Percentiles rank a stretch among this genome's conserved stretches.
Evolutionary conservation across 1,140 invertebrate genomes (phyloP).

Genomic region (Bombus waltoni): DNA sequence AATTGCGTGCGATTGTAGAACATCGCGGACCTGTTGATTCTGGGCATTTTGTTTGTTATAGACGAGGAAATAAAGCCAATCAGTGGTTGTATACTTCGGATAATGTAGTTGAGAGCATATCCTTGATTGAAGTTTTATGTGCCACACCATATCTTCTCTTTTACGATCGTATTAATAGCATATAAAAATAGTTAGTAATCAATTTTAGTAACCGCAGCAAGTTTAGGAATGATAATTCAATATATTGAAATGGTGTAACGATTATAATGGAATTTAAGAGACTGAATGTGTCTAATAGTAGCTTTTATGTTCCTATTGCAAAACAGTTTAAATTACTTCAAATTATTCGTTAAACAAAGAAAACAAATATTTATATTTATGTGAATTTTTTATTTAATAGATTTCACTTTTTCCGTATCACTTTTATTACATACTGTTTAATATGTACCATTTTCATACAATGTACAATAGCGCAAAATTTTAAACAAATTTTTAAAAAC

Average conservation of each 20-base stretch:
- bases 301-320: neutral
- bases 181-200: slow-evolving; percentile 58
- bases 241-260: neutral
- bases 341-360: neutral
- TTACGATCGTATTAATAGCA: slow-evolving; percentile 76
- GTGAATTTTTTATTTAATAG: neutral
- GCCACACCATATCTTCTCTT: slow-evolving; percentile 80
- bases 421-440: neutral
- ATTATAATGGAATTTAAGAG: slow-evolving; percentile 38
- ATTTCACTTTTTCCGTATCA: neutral
- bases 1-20: slow-evolving; percentile 92
- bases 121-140: slow-evolving; percentile 76
- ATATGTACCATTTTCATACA: neutral
- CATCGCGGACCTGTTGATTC: slow-evolving; percentile 93
- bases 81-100: slow-evolving; percentile 80
- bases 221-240: slow-evolving; percentile 10
- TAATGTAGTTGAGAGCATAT: slow-evolving; percentile 77
- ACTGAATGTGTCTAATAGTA: slow-evolving; percentile 34
- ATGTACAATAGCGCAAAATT: neutral
- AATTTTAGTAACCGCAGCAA: slow-evolving; percentile 50
- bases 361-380: slow-evolving; percentile 9
- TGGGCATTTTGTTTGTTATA: slow-evolving; percentile 96
- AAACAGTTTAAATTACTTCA: neutral
- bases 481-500: neutral
- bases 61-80: slow-evolving; percentile 85